A percentile compares a stretch with the other conserved stretches of the same genome.
Conservation (phyloP, 2,797 vertebrate species). For the Neosalanx taihuensis region DNA sequence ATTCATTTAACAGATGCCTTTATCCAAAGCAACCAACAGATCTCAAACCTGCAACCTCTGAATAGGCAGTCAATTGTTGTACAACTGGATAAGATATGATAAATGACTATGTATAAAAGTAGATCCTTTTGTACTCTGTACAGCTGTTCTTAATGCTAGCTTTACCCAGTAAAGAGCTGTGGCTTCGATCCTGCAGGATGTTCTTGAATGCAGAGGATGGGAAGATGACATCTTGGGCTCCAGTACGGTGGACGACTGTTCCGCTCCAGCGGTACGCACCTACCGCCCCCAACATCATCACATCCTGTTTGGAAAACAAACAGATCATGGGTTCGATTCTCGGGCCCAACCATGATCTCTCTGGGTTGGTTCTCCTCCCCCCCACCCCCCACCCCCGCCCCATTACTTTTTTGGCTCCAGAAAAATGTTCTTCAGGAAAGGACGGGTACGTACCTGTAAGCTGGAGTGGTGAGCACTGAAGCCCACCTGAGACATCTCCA, state of each 20-base stretch:
- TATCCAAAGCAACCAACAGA: neutral
- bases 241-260: conserved; percentile 72
- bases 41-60: neutral
- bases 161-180: conserved; percentile 81
- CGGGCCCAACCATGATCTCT: too few species aligned
- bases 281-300: conserved; percentile 79
- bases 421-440: too few species aligned
- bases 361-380: too few species aligned
- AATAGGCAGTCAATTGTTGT: too few species aligned
- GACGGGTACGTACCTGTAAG: conserved; percentile 3
- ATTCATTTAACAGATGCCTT: neutral
- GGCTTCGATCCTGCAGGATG: conserved; percentile 78
- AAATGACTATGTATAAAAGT: too few species aligned
- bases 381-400: too few species aligned
- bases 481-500: conserved; percentile 84
- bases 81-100: too few species aligned
- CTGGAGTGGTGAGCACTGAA: conserved; percentile 75
- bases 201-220: conserved; percentile 75
- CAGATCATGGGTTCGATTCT: too few species aligned
- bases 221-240: conserved; percentile 62
- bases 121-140: too few species aligned
- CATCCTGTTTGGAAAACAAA: conserved; percentile 55
- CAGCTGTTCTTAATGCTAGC: neutral
- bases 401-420: too few species aligned
- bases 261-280: conserved; percentile 85